Percentiles rank a stretch among this genome's conserved stretches.
phyloP scores from a whole-genome alignment of 2,113 vertebrate genomes.

The Cervus canadensis region DNA sequence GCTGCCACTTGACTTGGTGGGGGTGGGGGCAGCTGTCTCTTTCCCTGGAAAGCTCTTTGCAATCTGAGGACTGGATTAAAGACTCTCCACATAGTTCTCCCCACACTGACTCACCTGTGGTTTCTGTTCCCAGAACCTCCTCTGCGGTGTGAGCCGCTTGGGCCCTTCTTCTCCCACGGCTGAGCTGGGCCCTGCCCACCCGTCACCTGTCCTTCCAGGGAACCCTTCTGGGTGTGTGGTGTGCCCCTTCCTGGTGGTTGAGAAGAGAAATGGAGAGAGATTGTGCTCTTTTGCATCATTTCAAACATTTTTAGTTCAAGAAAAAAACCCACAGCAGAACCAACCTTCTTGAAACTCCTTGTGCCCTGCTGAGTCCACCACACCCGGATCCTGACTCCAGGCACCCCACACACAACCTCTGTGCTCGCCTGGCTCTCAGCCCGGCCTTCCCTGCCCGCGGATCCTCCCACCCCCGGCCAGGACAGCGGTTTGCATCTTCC shows the following conservation, averaged over 20 bases:
- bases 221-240: not conserved
- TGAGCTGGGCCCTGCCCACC: not conserved
- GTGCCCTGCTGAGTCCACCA: not conserved
- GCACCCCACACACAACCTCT: not conserved
- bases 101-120: slow-evolving; percentile 58
- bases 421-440: accelerated
- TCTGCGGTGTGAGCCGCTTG: not conserved
- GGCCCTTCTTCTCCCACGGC: not conserved
- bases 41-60: slow-evolving; percentile 3
- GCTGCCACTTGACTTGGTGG: not conserved
- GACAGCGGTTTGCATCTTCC: not conserved
- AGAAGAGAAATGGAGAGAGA: not conserved
- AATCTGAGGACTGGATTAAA: not conserved
- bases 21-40: not conserved
- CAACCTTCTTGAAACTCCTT: not conserved
- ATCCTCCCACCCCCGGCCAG: no score
- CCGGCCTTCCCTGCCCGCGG: accelerated
- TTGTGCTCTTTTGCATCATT: not conserved
- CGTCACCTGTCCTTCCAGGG: slow-evolving; percentile 10
- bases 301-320: not conserved
- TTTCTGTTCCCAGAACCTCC: slow-evolving; percentile 58
- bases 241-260: not conserved
- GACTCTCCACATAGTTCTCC: not conserved
- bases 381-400: accelerated
- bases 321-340: not conserved